These are phyloP conservation scores for Mesitornis unicolor DNA, from an alignment of 2,113 vertebrate genomes.

Conservation along the genomic window DNA sequence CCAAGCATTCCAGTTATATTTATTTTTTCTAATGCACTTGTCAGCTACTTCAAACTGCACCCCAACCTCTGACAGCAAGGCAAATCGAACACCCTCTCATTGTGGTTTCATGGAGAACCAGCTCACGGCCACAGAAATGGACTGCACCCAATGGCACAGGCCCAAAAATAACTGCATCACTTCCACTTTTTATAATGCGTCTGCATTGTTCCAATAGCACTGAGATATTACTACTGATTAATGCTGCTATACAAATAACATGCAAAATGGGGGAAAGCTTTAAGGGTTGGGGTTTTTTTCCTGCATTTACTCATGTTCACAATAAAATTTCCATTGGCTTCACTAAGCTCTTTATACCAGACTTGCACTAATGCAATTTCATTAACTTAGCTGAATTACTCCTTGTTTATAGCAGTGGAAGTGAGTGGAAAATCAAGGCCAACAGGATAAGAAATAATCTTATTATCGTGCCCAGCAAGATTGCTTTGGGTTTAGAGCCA, in stretches of 20 bases:
- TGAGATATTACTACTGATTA: constrained; percentile 45
- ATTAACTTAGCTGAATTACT: constrained; percentile 3
- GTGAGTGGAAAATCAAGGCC: not conserved
- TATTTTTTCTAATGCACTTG: constrained; percentile 64
- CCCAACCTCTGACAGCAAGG: constrained; percentile 2
- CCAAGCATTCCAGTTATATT: constrained; percentile 53
- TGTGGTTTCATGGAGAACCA: constrained; percentile 33
- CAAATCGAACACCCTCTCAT: constrained; percentile 17
- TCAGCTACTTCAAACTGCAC: constrained; percentile 50
- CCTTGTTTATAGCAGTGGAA: not conserved
- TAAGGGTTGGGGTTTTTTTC: not conserved
- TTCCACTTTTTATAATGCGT: constrained; percentile 15
- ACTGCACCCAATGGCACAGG: constrained; percentile 42
- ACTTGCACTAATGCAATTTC: not conserved
- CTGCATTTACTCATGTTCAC: not conserved
- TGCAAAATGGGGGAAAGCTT: not conserved
- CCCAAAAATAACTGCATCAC: constrained; percentile 39
- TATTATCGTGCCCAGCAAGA: not conserved
- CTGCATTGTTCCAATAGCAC: constrained; percentile 17
- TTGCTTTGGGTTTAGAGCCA: not conserved
- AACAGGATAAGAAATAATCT: not conserved
- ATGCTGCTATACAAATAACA: constrained; percentile 3
- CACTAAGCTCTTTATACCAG: not conserved
- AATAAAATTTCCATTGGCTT: not conserved
- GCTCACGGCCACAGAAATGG: constrained; percentile 25